These are phyloP conservation scores for Podotricha telesiphe DNA, from an alignment of 2,888 invertebrate species.

Conservation along the genomic window DNA sequence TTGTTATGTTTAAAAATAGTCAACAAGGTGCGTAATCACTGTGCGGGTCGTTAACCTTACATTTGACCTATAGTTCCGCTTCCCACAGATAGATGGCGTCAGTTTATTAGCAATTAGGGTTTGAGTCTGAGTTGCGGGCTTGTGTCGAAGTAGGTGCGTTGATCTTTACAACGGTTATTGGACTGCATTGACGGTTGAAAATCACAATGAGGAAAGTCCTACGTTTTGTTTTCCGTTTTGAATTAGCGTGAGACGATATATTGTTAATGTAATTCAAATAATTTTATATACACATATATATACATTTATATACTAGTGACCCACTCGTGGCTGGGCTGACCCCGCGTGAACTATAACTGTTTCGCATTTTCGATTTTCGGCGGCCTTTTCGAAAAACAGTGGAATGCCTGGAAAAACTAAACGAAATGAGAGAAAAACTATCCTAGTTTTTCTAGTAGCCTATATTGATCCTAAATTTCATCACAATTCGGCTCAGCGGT, in stretches of 20 bases:
- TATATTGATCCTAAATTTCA: too few species aligned
- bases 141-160: constrained; percentile 56
- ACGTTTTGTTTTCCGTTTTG: constrained; percentile 47
- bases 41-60: constrained; percentile 50
- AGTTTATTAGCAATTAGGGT: constrained; percentile 53
- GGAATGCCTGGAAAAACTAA: too few species aligned
- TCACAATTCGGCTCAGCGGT: too few species aligned
- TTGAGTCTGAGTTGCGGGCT: constrained; percentile 51
- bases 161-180: constrained; percentile 64
- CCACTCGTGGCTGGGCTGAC: too few species aligned
- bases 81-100: constrained; percentile 55
- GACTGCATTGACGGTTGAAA: constrained; percentile 52
- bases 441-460: too few species aligned
- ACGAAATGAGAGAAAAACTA: too few species aligned
- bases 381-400: too few species aligned
- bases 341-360: too few species aligned
- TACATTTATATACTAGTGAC: too few species aligned
- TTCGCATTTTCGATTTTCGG: too few species aligned
- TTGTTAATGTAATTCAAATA: constrained; percentile 7
- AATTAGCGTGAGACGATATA: constrained; percentile 22
- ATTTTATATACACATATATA: neutral
- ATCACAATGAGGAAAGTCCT: constrained; percentile 53
- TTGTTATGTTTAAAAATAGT: constrained; percentile 51
- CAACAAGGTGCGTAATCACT: constrained; percentile 48
- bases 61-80: constrained; percentile 50